These are phyloP conservation scores for Sipha flava DNA, from an alignment of 1,140 invertebrate genomes.

Conservation along the genomic window DNA sequence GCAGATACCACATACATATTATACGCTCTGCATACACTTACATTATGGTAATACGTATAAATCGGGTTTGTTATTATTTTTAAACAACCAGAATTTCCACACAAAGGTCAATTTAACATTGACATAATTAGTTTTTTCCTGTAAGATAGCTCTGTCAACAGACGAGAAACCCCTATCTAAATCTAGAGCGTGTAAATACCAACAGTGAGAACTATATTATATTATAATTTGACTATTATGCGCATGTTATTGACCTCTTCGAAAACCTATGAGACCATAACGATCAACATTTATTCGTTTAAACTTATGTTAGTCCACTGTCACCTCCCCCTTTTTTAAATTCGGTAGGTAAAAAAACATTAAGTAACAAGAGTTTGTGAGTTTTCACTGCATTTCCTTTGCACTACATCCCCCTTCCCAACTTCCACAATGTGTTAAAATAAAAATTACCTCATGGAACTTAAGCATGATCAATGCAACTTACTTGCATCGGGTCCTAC, in stretches of 20 bases:
- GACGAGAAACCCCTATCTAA: background rate
- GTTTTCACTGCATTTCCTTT: slow-evolving; percentile 15
- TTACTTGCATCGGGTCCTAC: background rate
- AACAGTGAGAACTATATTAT: background rate
- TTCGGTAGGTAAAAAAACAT: slow-evolving; percentile 23
- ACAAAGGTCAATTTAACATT: background rate
- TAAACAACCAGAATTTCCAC: background rate
- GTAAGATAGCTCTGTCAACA: background rate
- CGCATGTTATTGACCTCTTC: slow-evolving; percentile 26
- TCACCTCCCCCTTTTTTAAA: background rate
- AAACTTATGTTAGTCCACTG: background rate
- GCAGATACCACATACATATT: no score
- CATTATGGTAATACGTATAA: no score
- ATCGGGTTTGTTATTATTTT: no score
- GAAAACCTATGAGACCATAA: slow-evolving; percentile 21
- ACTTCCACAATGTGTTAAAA: background rate
- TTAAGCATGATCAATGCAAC: background rate
- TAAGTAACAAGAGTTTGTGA: background rate
- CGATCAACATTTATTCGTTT: background rate
- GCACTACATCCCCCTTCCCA: background rate
- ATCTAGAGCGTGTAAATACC: background rate
- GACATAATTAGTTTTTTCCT: slow-evolving; percentile 1
- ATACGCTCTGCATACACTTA: no score
- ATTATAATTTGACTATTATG: background rate
- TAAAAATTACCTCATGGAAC: background rate